phyloP scores from a whole-genome alignment of 2,888 invertebrate genomes.

The Tenthredo mesomela region DNA sequence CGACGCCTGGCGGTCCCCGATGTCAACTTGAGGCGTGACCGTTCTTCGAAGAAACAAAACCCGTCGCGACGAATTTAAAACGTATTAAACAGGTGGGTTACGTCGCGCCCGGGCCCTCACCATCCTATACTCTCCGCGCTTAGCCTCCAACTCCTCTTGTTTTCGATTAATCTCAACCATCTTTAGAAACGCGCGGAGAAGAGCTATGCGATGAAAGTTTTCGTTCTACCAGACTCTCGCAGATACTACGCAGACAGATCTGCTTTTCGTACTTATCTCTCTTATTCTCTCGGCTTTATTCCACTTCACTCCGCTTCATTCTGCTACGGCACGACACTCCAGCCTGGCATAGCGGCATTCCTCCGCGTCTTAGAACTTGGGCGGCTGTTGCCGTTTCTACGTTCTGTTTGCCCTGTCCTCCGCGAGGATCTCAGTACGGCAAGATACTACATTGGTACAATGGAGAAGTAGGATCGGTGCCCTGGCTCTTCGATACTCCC shows the following conservation, averaged over 20 bases:
- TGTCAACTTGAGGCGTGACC: constrained; percentile 39
- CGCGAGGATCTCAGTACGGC: neutral
- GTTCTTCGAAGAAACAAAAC: constrained; percentile 33
- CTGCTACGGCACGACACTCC: constrained; percentile 61
- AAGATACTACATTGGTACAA: neutral
- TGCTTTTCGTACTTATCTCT: constrained; percentile 40
- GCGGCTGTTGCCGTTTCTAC: constrained; percentile 48
- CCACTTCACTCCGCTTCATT: constrained; percentile 59
- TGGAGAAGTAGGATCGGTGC: constrained; percentile 39
- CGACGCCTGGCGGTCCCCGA: constrained; percentile 28
- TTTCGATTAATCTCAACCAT: constrained; percentile 33
- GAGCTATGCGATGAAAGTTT: constrained; percentile 29
- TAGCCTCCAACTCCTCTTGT: constrained; percentile 35
- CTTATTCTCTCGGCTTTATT: constrained; percentile 23
- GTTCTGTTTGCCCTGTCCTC: constrained; percentile 50
- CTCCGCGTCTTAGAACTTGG: constrained; percentile 59
- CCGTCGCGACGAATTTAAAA: constrained; percentile 49
- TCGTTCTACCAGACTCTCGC: constrained; percentile 5
- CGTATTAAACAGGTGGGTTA: constrained; percentile 27
- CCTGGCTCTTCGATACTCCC: constrained; percentile 24
- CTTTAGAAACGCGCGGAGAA: neutral
- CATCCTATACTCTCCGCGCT: constrained; percentile 53
- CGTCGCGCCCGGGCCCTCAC: constrained; percentile 8
- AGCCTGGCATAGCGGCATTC: constrained; percentile 60
- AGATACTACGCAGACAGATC: constrained; percentile 33